A percentile compares a stretch with the other conserved stretches of the same genome.
Evolutionary conservation across 2,797 vertebrate species (phyloP).

Genomic region (Cryptoblepharus egeriae): DNA sequence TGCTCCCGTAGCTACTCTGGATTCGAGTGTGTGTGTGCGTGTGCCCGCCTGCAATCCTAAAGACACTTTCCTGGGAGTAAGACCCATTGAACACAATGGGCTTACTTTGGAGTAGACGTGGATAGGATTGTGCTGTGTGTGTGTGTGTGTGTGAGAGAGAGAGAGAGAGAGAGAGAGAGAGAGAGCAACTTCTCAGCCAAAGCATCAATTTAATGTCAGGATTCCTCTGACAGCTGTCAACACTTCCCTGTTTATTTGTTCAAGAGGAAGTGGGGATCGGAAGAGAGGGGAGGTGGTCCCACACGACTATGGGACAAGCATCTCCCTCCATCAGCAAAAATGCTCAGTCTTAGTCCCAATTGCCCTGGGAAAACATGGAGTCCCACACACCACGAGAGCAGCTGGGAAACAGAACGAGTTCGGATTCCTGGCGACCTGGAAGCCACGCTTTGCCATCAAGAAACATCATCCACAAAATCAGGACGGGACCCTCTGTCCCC

Average conservation of each 20-base stretch:
- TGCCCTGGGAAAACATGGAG: not conserved
- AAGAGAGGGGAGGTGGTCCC: constrained; percentile 29
- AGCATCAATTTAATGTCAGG: constrained; percentile 60
- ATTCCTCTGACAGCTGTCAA: constrained; percentile 62
- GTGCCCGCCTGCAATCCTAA: no score
- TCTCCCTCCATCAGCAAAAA: constrained; percentile 42
- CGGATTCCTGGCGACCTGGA: no score
- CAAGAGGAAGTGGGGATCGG: constrained; percentile 36
- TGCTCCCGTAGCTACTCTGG: no score
- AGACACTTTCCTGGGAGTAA: no score
- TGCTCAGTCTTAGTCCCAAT: fast-evolving
- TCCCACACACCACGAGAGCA: not conserved
- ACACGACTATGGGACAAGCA: not conserved
- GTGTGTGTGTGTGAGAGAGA: no score
- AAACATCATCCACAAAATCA: no score
- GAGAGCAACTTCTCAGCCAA: not conserved
- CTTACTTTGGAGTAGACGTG: no score
- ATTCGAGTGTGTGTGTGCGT: no score
- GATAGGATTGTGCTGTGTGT: no score
- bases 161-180: fast-evolving
- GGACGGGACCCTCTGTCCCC: no score
- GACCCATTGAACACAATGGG: no score
- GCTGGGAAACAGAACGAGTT: not conserved
- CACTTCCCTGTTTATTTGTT: constrained; percentile 70
- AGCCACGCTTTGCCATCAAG: not conserved